These are phyloP conservation scores for Carposina sasakii DNA, from an alignment of 1,140 invertebrate genomes.

Conservation along the genomic window DNA sequence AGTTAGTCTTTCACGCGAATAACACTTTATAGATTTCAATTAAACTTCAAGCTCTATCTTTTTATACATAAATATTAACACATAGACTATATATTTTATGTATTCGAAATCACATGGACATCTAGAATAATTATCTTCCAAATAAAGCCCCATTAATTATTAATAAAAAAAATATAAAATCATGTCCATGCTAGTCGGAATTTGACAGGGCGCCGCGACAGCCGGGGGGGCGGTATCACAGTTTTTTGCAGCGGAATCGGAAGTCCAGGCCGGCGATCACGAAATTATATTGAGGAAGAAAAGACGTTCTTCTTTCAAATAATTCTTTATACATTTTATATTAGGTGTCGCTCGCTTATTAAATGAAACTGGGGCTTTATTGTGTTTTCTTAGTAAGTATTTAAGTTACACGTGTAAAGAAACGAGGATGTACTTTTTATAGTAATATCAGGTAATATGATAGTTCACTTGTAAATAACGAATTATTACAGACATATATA, in stretches of 20 bases:
- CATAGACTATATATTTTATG: too few relatives aligned
- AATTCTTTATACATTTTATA: slow-evolving; percentile 36
- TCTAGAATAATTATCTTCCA: not conserved
- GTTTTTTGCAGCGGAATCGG: slow-evolving; percentile 60
- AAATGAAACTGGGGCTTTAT: slow-evolving; percentile 65
- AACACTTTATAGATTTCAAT: too few relatives aligned
- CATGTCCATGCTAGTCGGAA: slow-evolving; percentile 39
- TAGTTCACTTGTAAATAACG: too few relatives aligned
- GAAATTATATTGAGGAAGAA: slow-evolving; percentile 64
- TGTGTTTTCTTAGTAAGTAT: too few relatives aligned
- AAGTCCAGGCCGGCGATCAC: slow-evolving; percentile 63
- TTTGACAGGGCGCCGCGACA: slow-evolving; percentile 22
- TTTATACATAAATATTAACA: too few relatives aligned
- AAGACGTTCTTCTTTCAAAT: slow-evolving; percentile 40
- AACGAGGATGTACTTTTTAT: too few relatives aligned
- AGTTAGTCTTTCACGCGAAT: too few relatives aligned
- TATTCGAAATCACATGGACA: not conserved
- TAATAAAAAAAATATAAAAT: not conserved
- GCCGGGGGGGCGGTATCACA: slow-evolving; percentile 42
- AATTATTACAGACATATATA: too few relatives aligned
- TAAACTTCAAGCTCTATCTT: too few relatives aligned
- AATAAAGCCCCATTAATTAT: not conserved
- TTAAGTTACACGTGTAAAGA: too few relatives aligned
- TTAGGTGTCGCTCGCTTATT: slow-evolving; percentile 57
- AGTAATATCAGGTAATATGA: too few relatives aligned